Base-by-base conservation (phyloP, 1,140 invertebrate species). In the Musca vetustissima region DNA sequence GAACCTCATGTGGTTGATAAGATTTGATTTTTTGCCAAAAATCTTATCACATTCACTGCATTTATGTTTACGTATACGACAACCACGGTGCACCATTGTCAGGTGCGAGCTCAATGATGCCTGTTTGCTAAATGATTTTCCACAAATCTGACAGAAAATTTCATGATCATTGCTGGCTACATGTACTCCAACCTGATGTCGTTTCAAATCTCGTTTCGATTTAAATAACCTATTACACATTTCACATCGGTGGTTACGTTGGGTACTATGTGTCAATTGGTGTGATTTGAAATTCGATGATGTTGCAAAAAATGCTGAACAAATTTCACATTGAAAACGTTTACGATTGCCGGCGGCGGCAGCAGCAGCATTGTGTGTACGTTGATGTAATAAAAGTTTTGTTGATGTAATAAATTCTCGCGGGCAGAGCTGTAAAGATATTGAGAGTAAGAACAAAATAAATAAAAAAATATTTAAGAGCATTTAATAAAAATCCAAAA, bases 331-430 rank as follows among this genome's bases (percentile, higher is more conserved):
- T 69, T 72, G 71, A 47, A 66, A 72, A 64, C 66, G 71, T 59
- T 61, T 61, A n/a, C 2, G 28, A 28, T 28, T 8, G 28, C 3
- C 28, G 28, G 28, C 28, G 28, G 4, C 36, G 36, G 4, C 28
- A 32, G 9, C 61, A 48, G 49, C 66, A 57, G 28, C 91, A 19
- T 89, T 91, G 73, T 94, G 92, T 50, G 88, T 89, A 69, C 91
- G 82, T 74, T 93, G 85, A 76, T 94, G 92, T 76, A 93, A 92
- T 4, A 90, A 88, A 57, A 94, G 84, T 77, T 92, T 93, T 80
- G 93, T 92, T 72, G 92, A 88, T 76, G 93, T 91, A 65, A 90
- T 89, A 80, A 93, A 93, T 13, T 65, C 19, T 13, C 67, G 52
- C 3, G 68, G 17, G 24, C 71, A 72, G 14, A 69, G 6, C 71